Evolutionary conservation across 2,888 invertebrate species (phyloP).

Genomic region (Tethea ocularis): DNA sequence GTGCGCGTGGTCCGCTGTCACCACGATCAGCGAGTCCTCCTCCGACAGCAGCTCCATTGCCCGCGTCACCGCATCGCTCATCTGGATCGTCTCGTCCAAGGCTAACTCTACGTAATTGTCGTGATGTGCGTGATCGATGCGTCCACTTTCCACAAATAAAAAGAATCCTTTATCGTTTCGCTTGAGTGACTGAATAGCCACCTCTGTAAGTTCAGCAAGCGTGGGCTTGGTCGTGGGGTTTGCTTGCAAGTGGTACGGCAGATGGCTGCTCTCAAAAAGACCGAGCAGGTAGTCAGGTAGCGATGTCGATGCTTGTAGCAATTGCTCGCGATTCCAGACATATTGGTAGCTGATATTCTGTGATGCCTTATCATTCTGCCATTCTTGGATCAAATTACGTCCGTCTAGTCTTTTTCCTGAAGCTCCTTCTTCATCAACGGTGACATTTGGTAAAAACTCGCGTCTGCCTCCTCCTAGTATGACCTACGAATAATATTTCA

Average conservation of each 20-base stretch:
- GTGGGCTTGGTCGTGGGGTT: constrained; percentile 58
- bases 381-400: constrained; percentile 86
- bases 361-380: constrained; percentile 79
- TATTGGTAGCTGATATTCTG: constrained; percentile 69
- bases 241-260: constrained; percentile 86
- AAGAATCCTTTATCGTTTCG: constrained; percentile 88
- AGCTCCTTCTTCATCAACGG: constrained; percentile 78
- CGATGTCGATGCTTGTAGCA: constrained; percentile 62
- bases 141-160: constrained; percentile 89
- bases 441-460: constrained; percentile 84
- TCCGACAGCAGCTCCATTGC: constrained; percentile 68
- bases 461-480: constrained; percentile 89
- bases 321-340: constrained; percentile 84
- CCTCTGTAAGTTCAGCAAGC: constrained; percentile 77
- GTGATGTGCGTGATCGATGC: constrained; percentile 89
- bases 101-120: constrained; percentile 82
- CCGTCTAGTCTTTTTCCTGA: constrained; percentile 81
- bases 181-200: constrained; percentile 87
- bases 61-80: constrained; percentile 83
- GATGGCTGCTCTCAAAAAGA: constrained; percentile 85
- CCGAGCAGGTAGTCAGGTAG: constrained; percentile 86
- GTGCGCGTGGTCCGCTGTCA: constrained; percentile 91
- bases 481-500: constrained; percentile 62
- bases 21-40: constrained; percentile 90
- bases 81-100: constrained; percentile 87